A percentile compares a stretch with the other conserved stretches of the same genome.
These are phyloP conservation scores for Oreochromis mossambicus DNA, from an alignment of 2,797 vertebrate genomes.

Conservation along the genomic window DNA sequence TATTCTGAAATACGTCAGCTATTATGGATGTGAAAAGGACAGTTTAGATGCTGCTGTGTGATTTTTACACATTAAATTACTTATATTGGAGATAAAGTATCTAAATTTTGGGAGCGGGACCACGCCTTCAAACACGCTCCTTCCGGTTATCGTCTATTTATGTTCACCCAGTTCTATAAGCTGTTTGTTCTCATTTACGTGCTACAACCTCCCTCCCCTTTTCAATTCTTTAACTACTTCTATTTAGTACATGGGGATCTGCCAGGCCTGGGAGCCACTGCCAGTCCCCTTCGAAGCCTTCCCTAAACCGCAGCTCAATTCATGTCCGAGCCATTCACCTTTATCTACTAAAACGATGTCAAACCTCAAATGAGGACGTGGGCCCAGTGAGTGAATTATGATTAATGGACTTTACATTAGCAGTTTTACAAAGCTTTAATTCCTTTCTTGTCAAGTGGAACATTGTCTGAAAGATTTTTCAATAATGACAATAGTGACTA, in stretches of 20 bases:
- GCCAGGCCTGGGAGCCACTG: not conserved
- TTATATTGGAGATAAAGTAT: not conserved
- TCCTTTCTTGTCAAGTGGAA: not conserved
- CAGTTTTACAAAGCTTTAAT: not conserved
- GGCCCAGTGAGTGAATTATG: not conserved
- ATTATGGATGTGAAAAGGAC: not conserved
- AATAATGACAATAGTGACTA: not conserved
- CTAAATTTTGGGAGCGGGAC: not conserved
- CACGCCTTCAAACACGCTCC: not conserved
- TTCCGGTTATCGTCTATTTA: not conserved
- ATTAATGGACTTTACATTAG: constrained; percentile 19
- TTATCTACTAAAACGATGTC: not conserved
- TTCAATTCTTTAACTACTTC: not conserved
- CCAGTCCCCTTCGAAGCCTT: not conserved
- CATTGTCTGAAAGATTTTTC: not conserved
- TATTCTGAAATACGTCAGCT: not conserved
- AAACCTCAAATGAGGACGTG: not conserved
- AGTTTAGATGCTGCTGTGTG: not conserved
- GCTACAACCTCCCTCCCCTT: not conserved
- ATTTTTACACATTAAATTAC: constrained; percentile 20
- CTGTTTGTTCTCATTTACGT: not conserved
- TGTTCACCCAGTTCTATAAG: not conserved
- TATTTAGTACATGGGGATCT: not conserved
- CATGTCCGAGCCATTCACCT: not conserved
- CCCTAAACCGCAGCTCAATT: not conserved